Evolutionary conservation across 2,113 vertebrate genomes (phyloP), one percentile per base, ranked within the genome.

Genomic region (Osmerus eperlanus): DNA sequence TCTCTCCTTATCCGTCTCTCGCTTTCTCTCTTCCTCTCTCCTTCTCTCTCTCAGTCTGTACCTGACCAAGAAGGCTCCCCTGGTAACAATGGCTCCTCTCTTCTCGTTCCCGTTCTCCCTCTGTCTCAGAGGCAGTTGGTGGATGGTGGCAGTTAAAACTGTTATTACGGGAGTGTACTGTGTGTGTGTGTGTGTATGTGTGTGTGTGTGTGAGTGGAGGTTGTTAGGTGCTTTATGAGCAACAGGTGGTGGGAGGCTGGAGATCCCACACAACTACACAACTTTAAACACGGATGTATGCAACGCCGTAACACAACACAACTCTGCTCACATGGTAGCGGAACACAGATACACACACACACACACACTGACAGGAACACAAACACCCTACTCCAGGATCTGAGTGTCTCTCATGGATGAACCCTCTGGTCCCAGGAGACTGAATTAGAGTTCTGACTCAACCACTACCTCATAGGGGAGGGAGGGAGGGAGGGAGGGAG

Each of bases 381-480:
- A 60, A 4, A 60, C 13, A 61, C 0, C 16, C 29, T 32, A 32
- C 29, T 32, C 29, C 29, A 32, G 29, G 3, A 32, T 32, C 29
- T 32, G 3, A n/a, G 23, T 11, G 23, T 9, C 23, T 23, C 19
- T 23, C 58, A 23, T 23, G 58, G 58, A 59, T 59, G 58, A 59
- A 59, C 59, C 28, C 59, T 28, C 21, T 56, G 16, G 32, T 29
- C 62, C 29, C 29, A 16, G 4, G 16, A 18, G 28, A 36, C 29
- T 64, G 62, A 64, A n/a, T 12, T 18, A 36, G 28, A 32, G 28
- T 64, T 64, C 62, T 64, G 62, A 64, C 29, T 64, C 28, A 29
- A 23, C 59, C 58, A 59, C 58, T 16, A n/a, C 14, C 15, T 55
- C 14, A n/a, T 7, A 55, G 14, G 54, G 6, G 8, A 59, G 25